A percentile compares a stretch with the other conserved stretches of the same genome.
phyloP scores from a whole-genome alignment of 2,797 vertebrate species.

The Hoplostethus atlanticus region DNA sequence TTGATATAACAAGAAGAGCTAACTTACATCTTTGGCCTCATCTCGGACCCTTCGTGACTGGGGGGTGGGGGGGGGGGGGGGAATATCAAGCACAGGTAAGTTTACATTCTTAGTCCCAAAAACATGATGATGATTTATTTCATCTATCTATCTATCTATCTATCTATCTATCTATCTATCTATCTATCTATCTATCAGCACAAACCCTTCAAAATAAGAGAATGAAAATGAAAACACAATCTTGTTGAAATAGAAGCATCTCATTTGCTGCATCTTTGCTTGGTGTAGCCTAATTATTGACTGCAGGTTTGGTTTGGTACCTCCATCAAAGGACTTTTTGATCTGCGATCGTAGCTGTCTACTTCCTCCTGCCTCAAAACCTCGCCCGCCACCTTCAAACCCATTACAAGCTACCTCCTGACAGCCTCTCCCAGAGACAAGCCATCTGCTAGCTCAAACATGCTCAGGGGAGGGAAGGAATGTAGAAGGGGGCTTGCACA shows the following conservation, averaged over 20 bases:
- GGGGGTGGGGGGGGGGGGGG: constrained; percentile 58
- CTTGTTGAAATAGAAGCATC: constrained; percentile 3
- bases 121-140: constrained; percentile 22
- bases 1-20: constrained; percentile 37
- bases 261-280: constrained; percentile 38
- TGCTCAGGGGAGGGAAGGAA: constrained; percentile 25
- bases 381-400: constrained; percentile 56
- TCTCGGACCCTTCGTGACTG: constrained; percentile 96
- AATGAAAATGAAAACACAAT: constrained; percentile 26
- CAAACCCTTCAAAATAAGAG: not conserved
- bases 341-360: constrained; percentile 56
- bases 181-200: not conserved
- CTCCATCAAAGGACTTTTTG: constrained; percentile 65
- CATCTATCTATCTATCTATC: not conserved
- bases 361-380: constrained; percentile 53
- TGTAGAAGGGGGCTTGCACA: constrained; percentile 46
- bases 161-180: not conserved
- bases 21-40: constrained; percentile 88
- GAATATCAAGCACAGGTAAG: constrained; percentile 70
- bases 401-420: constrained; percentile 61
- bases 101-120: constrained; percentile 30
- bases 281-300: constrained; percentile 26
- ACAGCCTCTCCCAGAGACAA: constrained; percentile 53
- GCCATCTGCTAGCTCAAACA: constrained; percentile 56
- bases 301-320: constrained; percentile 49